A percentile compares a stretch with the other conserved stretches of the same genome.
phyloP scores from a whole-genome alignment of 2,113 vertebrate genomes.

The Onychostoma macrolepis region DNA sequence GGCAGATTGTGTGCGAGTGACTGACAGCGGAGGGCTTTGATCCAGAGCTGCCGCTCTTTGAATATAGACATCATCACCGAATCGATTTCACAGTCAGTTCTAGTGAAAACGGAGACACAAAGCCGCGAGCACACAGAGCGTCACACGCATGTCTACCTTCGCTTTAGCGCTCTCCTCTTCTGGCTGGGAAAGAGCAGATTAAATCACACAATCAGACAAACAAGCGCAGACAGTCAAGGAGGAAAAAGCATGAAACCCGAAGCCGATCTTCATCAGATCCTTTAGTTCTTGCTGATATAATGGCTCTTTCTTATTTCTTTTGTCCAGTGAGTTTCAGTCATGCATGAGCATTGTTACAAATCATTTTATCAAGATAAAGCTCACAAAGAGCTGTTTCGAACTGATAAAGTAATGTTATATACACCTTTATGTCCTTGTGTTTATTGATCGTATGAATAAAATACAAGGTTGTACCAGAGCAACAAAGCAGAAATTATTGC shows the following conservation, averaged over 20 bases:
- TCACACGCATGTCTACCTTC: conserved; percentile 67
- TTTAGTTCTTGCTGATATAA: not conserved
- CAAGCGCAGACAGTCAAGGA: not conserved
- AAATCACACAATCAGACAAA: not conserved
- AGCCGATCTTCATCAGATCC: not conserved
- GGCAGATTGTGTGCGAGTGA: conserved; percentile 6
- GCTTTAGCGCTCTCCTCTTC: conserved; percentile 70
- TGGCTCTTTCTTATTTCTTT: not conserved
- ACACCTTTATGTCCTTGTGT: not conserved
- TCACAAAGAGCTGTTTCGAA: not conserved
- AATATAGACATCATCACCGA: conserved; percentile 31
- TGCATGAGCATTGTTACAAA: no score
- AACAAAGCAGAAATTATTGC: not conserved
- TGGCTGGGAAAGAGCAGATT: conserved; percentile 56
- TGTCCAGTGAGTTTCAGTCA: not conserved
- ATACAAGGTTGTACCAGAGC: not conserved
- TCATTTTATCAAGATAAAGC: no score
- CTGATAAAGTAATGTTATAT: not conserved
- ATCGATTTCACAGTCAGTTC: conserved; percentile 44
- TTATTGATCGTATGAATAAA: not conserved
- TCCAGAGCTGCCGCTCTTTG: conserved; percentile 14
- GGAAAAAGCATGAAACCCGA: not conserved
- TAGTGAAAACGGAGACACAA: conserved; percentile 5
- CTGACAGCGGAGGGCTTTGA: conserved; percentile 29
- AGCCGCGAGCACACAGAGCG: not conserved